Evolutionary conservation across 2,888 invertebrate species (phyloP).

Genomic region (Chymomyza procnemis): DNA sequence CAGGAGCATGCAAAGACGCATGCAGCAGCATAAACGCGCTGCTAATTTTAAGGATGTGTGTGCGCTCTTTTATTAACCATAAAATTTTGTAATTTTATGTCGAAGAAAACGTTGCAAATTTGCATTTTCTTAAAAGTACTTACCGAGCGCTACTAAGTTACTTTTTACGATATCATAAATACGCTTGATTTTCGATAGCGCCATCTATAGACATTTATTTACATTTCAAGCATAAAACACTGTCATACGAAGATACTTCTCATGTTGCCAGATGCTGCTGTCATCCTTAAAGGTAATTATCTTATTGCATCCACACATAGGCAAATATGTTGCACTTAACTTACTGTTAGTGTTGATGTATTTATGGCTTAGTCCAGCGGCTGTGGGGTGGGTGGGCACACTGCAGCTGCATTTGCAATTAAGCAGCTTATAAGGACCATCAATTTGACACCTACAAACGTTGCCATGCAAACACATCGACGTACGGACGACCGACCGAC

Average conservation of each 20-base stretch:
- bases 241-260: neutral
- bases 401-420: slow-evolving; percentile 58
- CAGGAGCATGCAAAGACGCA: slow-evolving; percentile 26
- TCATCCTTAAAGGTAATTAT: neutral
- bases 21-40: slow-evolving; percentile 50
- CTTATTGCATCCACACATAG: neutral
- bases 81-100: slow-evolving; percentile 70
- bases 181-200: neutral
- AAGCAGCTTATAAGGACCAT: slow-evolving; percentile 58
- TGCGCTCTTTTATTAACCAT: slow-evolving; percentile 58
- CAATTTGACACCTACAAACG: slow-evolving; percentile 44
- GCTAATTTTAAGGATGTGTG: slow-evolving; percentile 47
- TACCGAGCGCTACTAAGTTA: neutral
- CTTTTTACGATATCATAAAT: neutral
- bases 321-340: neutral
- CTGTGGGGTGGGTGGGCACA: slow-evolving; percentile 11
- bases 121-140: slow-evolving; percentile 54
- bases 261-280: no score
- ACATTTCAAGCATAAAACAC: neutral
- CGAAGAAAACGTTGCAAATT: slow-evolving; percentile 63
- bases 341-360: slow-evolving; percentile 17
- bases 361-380: slow-evolving; percentile 15
- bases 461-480: neutral
- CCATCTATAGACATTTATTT: neutral
- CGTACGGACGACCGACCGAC: neutral